A percentile compares a stretch with the other conserved stretches of the same genome.
These are phyloP conservation scores for Pangasius mekongensis DNA, from an alignment of 2,797 vertebrate species.

Conservation along the genomic window DNA sequence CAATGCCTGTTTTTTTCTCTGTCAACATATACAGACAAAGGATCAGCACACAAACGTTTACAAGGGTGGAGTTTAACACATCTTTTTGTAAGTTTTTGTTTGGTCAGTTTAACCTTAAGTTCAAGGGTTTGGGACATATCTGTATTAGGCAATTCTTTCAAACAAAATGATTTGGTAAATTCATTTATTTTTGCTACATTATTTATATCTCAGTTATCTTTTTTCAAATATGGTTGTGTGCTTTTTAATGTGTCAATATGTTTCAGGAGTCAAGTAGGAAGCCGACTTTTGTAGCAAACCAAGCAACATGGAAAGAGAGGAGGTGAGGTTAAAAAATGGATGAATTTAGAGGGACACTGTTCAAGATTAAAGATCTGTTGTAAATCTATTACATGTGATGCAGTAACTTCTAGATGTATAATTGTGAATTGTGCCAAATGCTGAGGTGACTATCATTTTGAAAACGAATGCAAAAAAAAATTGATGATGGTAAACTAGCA, in stretches of 20 bases:
- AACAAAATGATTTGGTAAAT: neutral
- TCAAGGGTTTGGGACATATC: neutral
- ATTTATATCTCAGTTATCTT: neutral
- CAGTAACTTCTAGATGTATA: neutral
- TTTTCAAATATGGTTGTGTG: neutral
- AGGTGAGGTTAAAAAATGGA: conserved; percentile 63
- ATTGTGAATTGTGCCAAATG: neutral
- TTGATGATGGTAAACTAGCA: neutral
- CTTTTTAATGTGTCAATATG: neutral
- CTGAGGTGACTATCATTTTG: neutral
- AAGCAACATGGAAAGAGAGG: conserved; percentile 64
- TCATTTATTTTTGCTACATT: neutral
- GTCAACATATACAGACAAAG: conserved; percentile 60
- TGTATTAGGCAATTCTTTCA: neutral
- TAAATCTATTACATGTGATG: neutral
- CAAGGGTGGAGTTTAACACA: conserved; percentile 60
- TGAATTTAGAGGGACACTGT: neutral
- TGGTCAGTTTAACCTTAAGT: neutral
- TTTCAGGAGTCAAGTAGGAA: conserved; percentile 66
- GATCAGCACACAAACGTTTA: conserved; percentile 55
- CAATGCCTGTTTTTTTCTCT: neutral
- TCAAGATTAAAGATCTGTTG: neutral
- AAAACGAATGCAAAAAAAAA: neutral
- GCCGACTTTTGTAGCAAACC: conserved; percentile 37
- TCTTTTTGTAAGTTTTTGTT: conserved; percentile 65